These are phyloP conservation scores for Teleogryllus oceanicus DNA, from an alignment of 2,888 invertebrate species.

Conservation along the genomic window DNA sequence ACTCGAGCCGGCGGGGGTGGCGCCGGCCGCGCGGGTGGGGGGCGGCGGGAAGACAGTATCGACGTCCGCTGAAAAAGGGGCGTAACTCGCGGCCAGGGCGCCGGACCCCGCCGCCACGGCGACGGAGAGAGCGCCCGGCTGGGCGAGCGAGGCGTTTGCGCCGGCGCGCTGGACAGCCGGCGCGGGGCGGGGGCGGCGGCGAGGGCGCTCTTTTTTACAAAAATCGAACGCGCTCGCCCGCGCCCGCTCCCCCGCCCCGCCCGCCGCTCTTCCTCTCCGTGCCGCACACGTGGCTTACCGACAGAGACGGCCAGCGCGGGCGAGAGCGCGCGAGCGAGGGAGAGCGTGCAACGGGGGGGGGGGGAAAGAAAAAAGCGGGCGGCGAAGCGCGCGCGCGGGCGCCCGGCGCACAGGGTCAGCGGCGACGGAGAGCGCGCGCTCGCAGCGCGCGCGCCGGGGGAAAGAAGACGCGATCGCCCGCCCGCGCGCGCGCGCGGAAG, in stretches of 20 bases:
- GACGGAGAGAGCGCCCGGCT: not conserved
- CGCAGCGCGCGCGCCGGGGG: not conserved
- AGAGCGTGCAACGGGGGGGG: not conserved
- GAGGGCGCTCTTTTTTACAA: slow-evolving; percentile 3
- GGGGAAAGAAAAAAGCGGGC: not conserved
- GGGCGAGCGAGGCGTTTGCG: not conserved
- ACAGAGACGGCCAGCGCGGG: not conserved
- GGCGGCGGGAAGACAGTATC: slow-evolving; percentile 43
- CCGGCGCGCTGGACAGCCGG: not conserved
- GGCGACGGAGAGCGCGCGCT: too few species aligned
- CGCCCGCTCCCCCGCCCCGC: not conserved
- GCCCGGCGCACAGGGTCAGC: not conserved
- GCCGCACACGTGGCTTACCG: slow-evolving; percentile 12
- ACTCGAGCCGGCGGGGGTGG: slow-evolving; percentile 18
- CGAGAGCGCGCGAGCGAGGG: not conserved
- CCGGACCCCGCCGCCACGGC: slow-evolving; percentile 26
- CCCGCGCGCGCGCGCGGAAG: not conserved
- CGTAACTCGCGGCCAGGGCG: slow-evolving; percentile 38
- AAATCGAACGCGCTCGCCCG: not conserved
- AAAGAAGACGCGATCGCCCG: not conserved
- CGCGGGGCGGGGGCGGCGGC: not conserved
- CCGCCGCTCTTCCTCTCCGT: not conserved
- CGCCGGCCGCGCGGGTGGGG: slow-evolving; percentile 40
- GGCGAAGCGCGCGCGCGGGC: not conserved
- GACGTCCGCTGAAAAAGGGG: slow-evolving; percentile 41